Conservation (phyloP, 2,113 vertebrate genomes). For the Antennarius striatus region DNA sequence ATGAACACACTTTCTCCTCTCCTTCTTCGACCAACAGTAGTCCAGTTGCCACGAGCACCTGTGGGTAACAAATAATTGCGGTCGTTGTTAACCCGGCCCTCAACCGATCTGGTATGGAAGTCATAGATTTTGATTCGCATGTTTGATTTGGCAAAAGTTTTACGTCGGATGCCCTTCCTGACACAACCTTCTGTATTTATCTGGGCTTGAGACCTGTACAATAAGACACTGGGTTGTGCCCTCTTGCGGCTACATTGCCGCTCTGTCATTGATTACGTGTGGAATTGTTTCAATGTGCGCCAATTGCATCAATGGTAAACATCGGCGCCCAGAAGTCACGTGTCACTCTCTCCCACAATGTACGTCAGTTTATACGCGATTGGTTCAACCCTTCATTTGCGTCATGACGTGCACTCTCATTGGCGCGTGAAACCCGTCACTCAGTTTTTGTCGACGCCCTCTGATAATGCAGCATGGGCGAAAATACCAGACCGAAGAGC, state of each 20-base stretch:
- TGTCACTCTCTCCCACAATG: conserved; percentile 23
- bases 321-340: conserved; percentile 61
- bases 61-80: too few relatives aligned
- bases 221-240: too few relatives aligned
- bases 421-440: conserved; percentile 52
- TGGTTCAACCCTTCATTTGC: conserved; percentile 45
- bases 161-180: too few relatives aligned
- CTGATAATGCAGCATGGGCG: conserved; percentile 84
- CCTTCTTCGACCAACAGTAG: too few relatives aligned
- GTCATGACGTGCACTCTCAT: conserved; percentile 36
- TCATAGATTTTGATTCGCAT: too few relatives aligned
- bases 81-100: too few relatives aligned
- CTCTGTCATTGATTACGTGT: not conserved
- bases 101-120: too few relatives aligned
- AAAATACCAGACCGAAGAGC: conserved; percentile 72
- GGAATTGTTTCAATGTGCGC: conserved; percentile 1
- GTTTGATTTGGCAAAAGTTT: too few relatives aligned
- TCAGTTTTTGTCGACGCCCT: conserved; percentile 63
- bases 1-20: too few relatives aligned
- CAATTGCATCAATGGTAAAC: conserved; percentile 61
- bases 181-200: too few relatives aligned
- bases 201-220: too few relatives aligned
- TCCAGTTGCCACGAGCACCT: too few relatives aligned
- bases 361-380: conserved; percentile 38
- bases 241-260: not conserved